Evolutionary conservation across 2,888 invertebrate species (phyloP), one percentile per base, ranked within the genome.

Genomic region (Chelonus formosanus): DNA sequence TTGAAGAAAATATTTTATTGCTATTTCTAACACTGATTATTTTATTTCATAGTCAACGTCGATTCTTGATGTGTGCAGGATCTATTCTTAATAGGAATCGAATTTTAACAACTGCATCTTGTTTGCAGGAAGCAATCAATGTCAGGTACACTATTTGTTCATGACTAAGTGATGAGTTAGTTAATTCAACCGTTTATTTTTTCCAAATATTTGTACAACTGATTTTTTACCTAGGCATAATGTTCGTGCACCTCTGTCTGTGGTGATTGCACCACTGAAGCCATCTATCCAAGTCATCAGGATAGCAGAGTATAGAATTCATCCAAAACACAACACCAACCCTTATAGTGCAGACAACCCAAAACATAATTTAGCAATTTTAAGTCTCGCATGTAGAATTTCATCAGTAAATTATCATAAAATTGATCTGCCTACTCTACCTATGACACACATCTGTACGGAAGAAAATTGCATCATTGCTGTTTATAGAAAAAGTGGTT

Each of bases 51-150:
- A 73, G 75, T 36, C 57, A 63, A 32, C 65, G 61, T 53, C 70
- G 75, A 61, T 71, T 73, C 65, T 62, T 77, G 52, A 76, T 76
- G 74, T 75, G 79, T 68, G 67, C 65, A 4, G 77, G 74, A 52
- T 76, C 76, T 45, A 77, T 78, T 67, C 50, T 78, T 59, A 70
- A 67, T 55, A 67, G 69, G 36, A 70, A 70, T 68, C 71, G 69
- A 61, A 72, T 80, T 35, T 67, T 75, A 32, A 78, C 78, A 66
- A 76, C 78, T 58, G 77, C 78, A 57, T 70, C 73, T 67, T 78
- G 77, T 65, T 50, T 77, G 34, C 73, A 71, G 56, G 71, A 75
- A 65, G 75, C 73, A 6, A 72, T 70, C 56, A 69, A 72, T 67
- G 73, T 78, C 58, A 75, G 73, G 75, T 74, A 67, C 8, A 31